These are phyloP conservation scores for Petaurus breviceps DNA, from an alignment of 2,113 vertebrate genomes.

Conservation along the genomic window DNA sequence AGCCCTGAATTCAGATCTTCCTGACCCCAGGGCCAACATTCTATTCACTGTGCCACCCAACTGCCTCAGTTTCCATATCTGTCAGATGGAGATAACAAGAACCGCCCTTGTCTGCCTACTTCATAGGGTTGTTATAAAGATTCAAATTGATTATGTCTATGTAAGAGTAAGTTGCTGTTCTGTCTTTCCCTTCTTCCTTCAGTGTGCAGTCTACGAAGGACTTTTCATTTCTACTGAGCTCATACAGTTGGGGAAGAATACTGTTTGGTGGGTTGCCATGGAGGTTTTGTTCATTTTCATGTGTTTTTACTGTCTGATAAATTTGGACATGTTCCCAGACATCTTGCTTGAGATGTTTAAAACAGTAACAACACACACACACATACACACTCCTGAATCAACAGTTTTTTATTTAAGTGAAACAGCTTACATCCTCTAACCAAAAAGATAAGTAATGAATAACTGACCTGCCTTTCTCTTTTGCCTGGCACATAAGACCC, in stretches of 20 bases:
- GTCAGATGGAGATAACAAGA: neutral
- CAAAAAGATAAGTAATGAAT: neutral
- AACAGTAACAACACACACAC: neutral
- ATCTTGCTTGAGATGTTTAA: neutral
- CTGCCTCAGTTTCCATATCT: neutral
- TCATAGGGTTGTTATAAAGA: neutral
- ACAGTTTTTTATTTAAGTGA: constrained; percentile 10
- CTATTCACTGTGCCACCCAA: neutral
- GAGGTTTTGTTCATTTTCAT: constrained; percentile 47
- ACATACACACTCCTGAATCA: neutral
- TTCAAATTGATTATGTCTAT: neutral
- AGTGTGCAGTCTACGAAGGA: neutral
- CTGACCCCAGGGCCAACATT: neutral
- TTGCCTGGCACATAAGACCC: neutral
- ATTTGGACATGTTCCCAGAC: constrained; percentile 30
- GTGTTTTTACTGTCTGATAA: constrained; percentile 16
- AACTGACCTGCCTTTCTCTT: constrained; percentile 1
- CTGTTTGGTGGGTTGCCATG: neutral
- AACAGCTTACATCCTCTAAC: neutral
- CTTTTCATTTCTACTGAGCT: constrained; percentile 21
- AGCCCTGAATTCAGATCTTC: neutral
- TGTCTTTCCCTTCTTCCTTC: constrained; percentile 29
- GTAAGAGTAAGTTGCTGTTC: neutral
- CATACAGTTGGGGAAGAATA: neutral
- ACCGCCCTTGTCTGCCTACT: neutral